Evolutionary conservation across 2,113 vertebrate species (phyloP).

Genomic region (Tor tambroides): DNA sequence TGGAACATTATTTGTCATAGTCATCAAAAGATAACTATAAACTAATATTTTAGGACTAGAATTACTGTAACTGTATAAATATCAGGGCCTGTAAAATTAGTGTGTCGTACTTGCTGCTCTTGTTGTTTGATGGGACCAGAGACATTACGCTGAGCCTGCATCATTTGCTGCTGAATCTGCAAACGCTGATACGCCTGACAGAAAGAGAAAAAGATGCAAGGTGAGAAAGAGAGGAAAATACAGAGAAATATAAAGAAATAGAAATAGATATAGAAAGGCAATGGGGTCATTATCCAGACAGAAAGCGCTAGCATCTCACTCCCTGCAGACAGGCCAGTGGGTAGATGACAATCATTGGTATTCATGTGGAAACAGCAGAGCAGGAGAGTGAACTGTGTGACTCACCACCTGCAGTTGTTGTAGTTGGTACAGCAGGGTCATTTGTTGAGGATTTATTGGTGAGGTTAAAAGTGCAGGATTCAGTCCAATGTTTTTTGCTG

Average conservation of each 20-base stretch:
- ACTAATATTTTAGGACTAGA: background rate
- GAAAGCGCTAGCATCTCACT: background rate
- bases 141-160: slow-evolving; percentile 99
- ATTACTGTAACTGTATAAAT: background rate
- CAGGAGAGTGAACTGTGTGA: slow-evolving; percentile 37
- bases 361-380: slow-evolving; percentile 7
- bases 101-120: slow-evolving; percentile 96
- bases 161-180: slow-evolving; percentile 99
- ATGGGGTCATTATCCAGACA: background rate
- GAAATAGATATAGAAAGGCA: background rate
- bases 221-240: background rate
- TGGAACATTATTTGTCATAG: background rate
- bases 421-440: slow-evolving; percentile 99
- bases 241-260: background rate
- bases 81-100: background rate
- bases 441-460: slow-evolving; percentile 99
- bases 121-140: slow-evolving; percentile 99
- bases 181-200: slow-evolving; percentile 98
- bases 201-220: background rate
- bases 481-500: slow-evolving; percentile 99
- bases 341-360: background rate
- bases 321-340: background rate
- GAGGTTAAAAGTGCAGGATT: slow-evolving; percentile 99
- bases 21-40: background rate
- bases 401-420: slow-evolving; percentile 99